These are phyloP conservation scores for Neolamprologus falcicula DNA, from an alignment of 2,113 vertebrate species.

Conservation along the genomic window DNA sequence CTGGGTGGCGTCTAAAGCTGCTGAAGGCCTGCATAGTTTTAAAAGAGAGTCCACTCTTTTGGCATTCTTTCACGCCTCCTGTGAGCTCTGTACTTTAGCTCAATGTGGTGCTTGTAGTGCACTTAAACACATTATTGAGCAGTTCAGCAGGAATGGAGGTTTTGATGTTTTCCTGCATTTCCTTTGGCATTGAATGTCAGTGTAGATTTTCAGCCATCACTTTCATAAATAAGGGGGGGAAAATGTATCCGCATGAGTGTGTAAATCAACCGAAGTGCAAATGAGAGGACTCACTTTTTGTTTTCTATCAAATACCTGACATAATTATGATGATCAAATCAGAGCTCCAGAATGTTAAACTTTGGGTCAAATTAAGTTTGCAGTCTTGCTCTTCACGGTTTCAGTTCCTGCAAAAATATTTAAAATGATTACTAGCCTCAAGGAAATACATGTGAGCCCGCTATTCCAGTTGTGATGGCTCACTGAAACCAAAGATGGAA, in stretches of 20 bases:
- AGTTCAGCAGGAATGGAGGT: not conserved
- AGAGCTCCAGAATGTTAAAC: not conserved
- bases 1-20: conserved; percentile 3
- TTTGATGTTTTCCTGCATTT: not conserved
- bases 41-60: not conserved
- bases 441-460: conserved; percentile 8
- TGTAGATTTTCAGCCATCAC: not conserved
- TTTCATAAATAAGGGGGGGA: not conserved
- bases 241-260: not conserved
- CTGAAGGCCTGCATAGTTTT: conserved; percentile 1
- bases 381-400: not conserved
- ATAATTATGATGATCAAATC: not conserved
- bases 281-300: not conserved
- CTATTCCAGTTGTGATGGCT: conserved; percentile 12
- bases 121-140: conserved; percentile 4
- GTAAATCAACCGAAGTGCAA: not conserved
- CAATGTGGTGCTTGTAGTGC: not conserved
- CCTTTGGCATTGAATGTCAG: not conserved
- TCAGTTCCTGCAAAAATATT: conserved; percentile 26
- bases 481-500: conserved; percentile 43
- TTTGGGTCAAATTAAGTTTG: not conserved
- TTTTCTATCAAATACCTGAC: not conserved
- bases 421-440: conserved; percentile 17
- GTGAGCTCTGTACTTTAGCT: conserved; percentile 3
- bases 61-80: not conserved